Conservation (phyloP, 2,797 vertebrate species). For the Coracias cyanogaster region DNA sequence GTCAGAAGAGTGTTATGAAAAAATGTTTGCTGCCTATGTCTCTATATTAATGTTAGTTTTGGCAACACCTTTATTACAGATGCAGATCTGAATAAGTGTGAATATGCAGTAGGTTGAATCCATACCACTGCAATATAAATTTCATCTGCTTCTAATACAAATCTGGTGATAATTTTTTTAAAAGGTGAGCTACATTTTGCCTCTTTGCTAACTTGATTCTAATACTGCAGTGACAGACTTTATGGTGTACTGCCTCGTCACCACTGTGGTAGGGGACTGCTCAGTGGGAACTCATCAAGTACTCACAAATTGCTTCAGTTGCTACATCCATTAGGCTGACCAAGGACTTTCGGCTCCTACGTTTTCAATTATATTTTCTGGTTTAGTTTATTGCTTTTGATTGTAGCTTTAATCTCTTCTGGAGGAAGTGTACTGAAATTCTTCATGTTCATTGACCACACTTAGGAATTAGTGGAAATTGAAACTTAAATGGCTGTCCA, state of each 20-base stretch:
- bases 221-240: neutral
- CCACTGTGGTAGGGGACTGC: neutral
- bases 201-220: neutral
- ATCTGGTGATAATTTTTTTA: neutral
- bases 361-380: conserved; percentile 26
- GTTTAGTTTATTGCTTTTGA: conserved; percentile 52
- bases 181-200: neutral
- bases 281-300: neutral
- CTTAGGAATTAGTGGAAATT: conserved; percentile 16
- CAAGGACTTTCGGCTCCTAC: neutral
- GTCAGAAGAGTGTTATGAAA: neutral
- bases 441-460: conserved; percentile 4
- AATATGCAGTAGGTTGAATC: neutral
- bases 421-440: conserved; percentile 36
- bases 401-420: conserved; percentile 36
- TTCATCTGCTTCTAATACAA: neutral
- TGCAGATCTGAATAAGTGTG: neutral
- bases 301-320: conserved; percentile 14
- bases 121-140: neutral
- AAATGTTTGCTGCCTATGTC: neutral
- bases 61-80: neutral
- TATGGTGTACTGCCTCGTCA: neutral
- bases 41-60: neutral
- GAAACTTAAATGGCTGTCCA: neutral
- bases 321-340: conserved; percentile 22